Conservation (phyloP, 2,797 vertebrate genomes). For the Chromis chromis region DNA sequence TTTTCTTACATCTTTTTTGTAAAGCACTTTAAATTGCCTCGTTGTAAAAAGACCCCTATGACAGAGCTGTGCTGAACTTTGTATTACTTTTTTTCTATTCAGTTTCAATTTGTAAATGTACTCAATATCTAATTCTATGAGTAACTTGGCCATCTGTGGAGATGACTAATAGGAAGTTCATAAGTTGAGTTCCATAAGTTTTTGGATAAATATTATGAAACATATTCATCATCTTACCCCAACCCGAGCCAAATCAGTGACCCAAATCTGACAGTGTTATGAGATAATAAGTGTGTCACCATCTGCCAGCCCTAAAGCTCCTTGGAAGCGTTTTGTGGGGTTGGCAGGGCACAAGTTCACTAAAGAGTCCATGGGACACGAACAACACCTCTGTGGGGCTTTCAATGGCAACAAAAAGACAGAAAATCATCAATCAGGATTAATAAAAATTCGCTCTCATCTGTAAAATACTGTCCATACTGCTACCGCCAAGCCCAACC, state of each 20-base stretch:
- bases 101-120: no score
- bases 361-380: conserved; percentile 18
- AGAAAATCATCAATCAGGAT: conserved; percentile 26
- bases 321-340: conserved; percentile 8
- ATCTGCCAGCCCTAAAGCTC: conserved; percentile 26
- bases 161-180: background rate
- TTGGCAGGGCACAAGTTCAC: conserved; percentile 20
- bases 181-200: background rate
- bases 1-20: background rate
- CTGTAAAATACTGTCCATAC: conserved; percentile 47
- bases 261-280: conserved; percentile 12
- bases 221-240: conserved; percentile 22
- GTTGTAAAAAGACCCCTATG: no score
- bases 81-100: no score
- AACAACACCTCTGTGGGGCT: conserved; percentile 9
- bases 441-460: conserved; percentile 38
- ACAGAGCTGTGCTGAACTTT: no score
- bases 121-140: no score
- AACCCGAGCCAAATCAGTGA: conserved; percentile 48
- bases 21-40: no score
- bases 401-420: background rate
- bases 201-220: conserved; percentile 48
- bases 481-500: conserved; percentile 49
- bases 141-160: no score
- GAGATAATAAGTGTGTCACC: conserved; percentile 29